Conservation (phyloP, 2,888 invertebrate genomes). For the Tupiocoris notatus region DNA sequence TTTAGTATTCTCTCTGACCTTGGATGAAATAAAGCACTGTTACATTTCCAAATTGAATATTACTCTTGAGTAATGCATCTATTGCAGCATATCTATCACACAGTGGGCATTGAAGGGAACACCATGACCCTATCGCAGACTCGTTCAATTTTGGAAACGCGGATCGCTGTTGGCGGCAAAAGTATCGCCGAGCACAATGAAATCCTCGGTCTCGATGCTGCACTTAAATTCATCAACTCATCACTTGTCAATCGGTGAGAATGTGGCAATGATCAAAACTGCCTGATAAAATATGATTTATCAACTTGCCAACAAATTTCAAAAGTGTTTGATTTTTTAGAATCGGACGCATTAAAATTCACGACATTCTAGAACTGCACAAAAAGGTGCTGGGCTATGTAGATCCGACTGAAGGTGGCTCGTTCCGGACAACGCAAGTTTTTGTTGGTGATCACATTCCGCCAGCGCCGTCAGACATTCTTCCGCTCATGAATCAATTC, state of each 20-base stretch:
- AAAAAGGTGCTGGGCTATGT: slow-evolving; percentile 89
- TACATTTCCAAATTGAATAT: no score
- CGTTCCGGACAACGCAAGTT: slow-evolving; percentile 83
- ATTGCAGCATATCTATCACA: slow-evolving; percentile 83
- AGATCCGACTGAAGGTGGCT: slow-evolving; percentile 88
- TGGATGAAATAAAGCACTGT: not conserved
- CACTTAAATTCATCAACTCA: slow-evolving; percentile 88
- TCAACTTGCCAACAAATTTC: not conserved
- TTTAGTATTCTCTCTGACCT: no score
- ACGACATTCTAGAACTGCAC: slow-evolving; percentile 90
- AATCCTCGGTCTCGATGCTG: slow-evolving; percentile 89
- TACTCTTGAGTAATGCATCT: not conserved
- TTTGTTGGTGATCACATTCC: slow-evolving; percentile 95
- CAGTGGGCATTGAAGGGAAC: slow-evolving; percentile 96
- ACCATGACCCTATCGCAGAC: slow-evolving; percentile 93
- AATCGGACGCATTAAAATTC: slow-evolving; percentile 73
- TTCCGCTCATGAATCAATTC: slow-evolving; percentile 79
- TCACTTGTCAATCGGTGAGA: slow-evolving; percentile 68
- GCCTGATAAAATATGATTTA: no score
- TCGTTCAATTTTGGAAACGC: slow-evolving; percentile 85
- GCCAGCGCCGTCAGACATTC: slow-evolving; percentile 79
- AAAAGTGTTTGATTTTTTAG: slow-evolving; percentile 54
- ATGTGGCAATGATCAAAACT: no score
- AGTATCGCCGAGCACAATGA: slow-evolving; percentile 97
- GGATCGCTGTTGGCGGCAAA: slow-evolving; percentile 81